Evolutionary conservation across 2,888 invertebrate genomes (phyloP), one percentile per base, ranked within the genome.

Genomic region (Synergus umbraculus): DNA sequence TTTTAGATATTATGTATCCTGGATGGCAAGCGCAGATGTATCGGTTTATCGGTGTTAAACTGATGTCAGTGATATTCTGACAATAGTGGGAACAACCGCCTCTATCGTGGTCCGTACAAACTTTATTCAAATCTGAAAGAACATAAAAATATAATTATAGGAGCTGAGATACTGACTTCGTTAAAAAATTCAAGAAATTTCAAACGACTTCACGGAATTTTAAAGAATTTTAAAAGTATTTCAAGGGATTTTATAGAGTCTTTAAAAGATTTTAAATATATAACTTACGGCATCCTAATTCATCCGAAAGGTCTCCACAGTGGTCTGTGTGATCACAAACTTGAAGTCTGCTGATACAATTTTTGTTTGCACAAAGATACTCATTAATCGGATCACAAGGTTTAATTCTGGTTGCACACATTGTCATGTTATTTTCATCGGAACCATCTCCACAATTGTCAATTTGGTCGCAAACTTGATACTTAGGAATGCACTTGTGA

Each of bases 71-170:
- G 44, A 98, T 93, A 91, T 97, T 97, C 82, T 96, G 96, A 90
- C 99, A 99, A 89, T 96, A 96, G 89, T 98, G 98, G 90, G 98
- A 96, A 92, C 98, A 99, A 0, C 98, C 98, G 15, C 98, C 98
- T 91, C 93, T 90, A 78, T 92, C 93, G 7, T 87, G 88, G 5
- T 91, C 90, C 54, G 90, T 87, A 83, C 94, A 94, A 10, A 90
- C 89, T 66, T 92, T 92, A 67, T 91, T 89, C 76, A 92, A 92
- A 88, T 93, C 93, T 93, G 82, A 49, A 87, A 85, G 79, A 69
- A 82, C 18, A 82, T 80, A 67, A 60, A 76, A 73, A 67, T 18
- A 22, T 15, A 5, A 46, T 46, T 46, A 37, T 63, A 29, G 41
- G 64, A 63, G 44, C 60, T 12, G 63, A 46, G 8, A 46, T 46